phyloP scores from a whole-genome alignment of 2,888 invertebrate species.

The Mesorhabditis spiculigera region DNA sequence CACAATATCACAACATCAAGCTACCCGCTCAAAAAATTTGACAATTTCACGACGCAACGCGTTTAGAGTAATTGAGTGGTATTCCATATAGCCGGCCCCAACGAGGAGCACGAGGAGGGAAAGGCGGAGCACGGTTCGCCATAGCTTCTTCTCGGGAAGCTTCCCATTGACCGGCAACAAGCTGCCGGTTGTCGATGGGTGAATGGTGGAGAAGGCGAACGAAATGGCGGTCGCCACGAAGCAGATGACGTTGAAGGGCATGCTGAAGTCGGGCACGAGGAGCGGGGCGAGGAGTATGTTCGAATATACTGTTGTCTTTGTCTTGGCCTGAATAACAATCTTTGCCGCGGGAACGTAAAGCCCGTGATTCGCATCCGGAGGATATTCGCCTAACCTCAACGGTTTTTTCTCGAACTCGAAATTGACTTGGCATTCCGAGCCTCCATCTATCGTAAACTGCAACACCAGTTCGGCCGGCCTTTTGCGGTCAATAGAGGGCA shows the following conservation, averaged over 20 bases:
- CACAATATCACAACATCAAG: no score
- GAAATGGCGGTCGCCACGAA: slow-evolving; percentile 96
- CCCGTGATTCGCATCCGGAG: slow-evolving; percentile 98
- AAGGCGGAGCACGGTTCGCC: slow-evolving; percentile 15
- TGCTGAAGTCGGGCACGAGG: slow-evolving; percentile 98
- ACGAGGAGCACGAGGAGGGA: slow-evolving; percentile 25
- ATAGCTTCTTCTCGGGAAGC: background rate
- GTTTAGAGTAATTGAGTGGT: slow-evolving; percentile 31
- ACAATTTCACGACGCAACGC: slow-evolving; percentile 27
- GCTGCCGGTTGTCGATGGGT: slow-evolving; percentile 86
- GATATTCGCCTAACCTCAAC: slow-evolving; percentile 85
- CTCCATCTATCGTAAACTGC: slow-evolving; percentile 29
- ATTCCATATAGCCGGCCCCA: slow-evolving; percentile 30
- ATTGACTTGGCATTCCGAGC: slow-evolving; percentile 38
- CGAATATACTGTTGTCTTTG: slow-evolving; percentile 59
- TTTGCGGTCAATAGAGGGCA: slow-evolving; percentile 20
- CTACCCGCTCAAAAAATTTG: slow-evolving; percentile 13
- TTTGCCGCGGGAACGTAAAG: slow-evolving; percentile 76
- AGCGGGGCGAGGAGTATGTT: slow-evolving; percentile 78
- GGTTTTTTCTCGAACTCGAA: slow-evolving; percentile 48
- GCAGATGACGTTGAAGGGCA: slow-evolving; percentile 99
- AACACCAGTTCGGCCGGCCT: slow-evolving; percentile 68
- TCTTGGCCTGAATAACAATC: slow-evolving; percentile 17
- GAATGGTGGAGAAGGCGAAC: slow-evolving; percentile 87
- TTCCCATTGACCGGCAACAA: slow-evolving; percentile 17